Base-by-base conservation (phyloP, 1,140 invertebrate genomes). In the Dryas iulia region DNA sequence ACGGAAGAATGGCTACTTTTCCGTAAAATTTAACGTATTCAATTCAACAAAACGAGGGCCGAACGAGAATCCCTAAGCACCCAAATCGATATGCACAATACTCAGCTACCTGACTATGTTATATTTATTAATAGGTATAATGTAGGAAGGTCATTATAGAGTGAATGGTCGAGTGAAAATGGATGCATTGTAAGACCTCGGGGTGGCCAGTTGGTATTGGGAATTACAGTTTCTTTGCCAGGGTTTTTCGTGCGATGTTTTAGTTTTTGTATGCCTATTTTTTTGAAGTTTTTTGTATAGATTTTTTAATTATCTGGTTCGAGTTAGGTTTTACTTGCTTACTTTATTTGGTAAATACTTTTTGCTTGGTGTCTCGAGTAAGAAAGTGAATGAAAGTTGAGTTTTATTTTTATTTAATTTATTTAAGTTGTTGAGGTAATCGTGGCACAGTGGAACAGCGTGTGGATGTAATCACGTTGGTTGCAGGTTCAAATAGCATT, bases 1-100 rank as follows among this genome's bases (percentile, higher is more conserved):
- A 18, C 39, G 1, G 56, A 66, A 69, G 65, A 72, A 74, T 69
- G 69, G 69, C 70, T 61, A 72, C 56, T 75, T 75, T 75, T 72
- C 70, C 70, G 70, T 75, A 63, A 75, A 75, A 75, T 75, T 72
- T 75, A 75, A 75, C 73, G 60, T 67, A 76, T 71, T 71, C 57
- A 71, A 71, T 61, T 58, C 39, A 28, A 80, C 75, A 77, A 79
- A 78, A 75, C 71, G 79, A 72, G 71, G 73, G 71, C 72, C 65
- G 69, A 76, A 79, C 71, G 79, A 70, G 76, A 83, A 81, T 79
- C 79, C 83, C 77, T 74, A 77, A 76, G 77, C 76, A 74, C 79
- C 76, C 66, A 66, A 74, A 69, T 72, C 76, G 76, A 83, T 72
- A 73, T 74, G 73, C 74, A 86, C 78, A 84, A 82, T 82, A 59